These are phyloP conservation scores for Pterois miles DNA, from an alignment of 2,797 vertebrate genomes.

Conservation along the genomic window DNA sequence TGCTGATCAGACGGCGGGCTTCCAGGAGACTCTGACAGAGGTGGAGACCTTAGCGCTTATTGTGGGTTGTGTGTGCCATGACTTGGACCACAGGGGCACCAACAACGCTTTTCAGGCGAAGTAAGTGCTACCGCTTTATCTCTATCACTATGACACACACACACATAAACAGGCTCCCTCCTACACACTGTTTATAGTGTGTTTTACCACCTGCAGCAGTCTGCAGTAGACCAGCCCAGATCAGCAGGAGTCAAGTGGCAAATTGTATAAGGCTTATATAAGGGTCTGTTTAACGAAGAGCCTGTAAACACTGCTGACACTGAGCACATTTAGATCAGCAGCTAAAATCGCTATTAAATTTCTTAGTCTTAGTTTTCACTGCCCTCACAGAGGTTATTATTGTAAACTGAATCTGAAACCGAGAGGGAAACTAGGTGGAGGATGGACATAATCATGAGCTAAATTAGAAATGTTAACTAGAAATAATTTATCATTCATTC, in stretches of 20 bases:
- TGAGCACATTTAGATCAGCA: conserved; percentile 40
- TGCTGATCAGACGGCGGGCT: conserved; percentile 91
- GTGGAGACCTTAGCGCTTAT: conserved; percentile 97
- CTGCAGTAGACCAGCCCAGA: conserved; percentile 47
- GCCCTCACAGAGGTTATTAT: conserved; percentile 4
- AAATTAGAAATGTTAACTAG: neutral
- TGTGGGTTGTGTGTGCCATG: conserved; percentile 98
- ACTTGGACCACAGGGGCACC: conserved; percentile 99
- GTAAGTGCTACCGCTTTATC: conserved; percentile 81
- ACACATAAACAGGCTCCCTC: conserved; percentile 24
- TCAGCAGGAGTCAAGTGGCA: conserved; percentile 61
- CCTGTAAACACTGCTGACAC: conserved; percentile 53
- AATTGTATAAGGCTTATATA: conserved; percentile 70
- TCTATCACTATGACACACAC: neutral
- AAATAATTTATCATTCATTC: too few relatives aligned
- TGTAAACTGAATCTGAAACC: neutral
- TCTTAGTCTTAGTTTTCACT: conserved; percentile 14
- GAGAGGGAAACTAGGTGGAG: neutral
- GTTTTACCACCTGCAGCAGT: conserved; percentile 64
- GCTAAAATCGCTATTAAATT: conserved; percentile 9
- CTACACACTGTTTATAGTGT: conserved; percentile 39
- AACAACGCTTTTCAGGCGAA: conserved; percentile 99
- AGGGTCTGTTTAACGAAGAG: conserved; percentile 58
- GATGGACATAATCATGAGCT: neutral
- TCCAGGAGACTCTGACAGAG: conserved; percentile 96